Evolutionary conservation across 2,113 vertebrate species (phyloP), one percentile per base, ranked within the genome.

Genomic region (Psilopsiagon aymara): DNA sequence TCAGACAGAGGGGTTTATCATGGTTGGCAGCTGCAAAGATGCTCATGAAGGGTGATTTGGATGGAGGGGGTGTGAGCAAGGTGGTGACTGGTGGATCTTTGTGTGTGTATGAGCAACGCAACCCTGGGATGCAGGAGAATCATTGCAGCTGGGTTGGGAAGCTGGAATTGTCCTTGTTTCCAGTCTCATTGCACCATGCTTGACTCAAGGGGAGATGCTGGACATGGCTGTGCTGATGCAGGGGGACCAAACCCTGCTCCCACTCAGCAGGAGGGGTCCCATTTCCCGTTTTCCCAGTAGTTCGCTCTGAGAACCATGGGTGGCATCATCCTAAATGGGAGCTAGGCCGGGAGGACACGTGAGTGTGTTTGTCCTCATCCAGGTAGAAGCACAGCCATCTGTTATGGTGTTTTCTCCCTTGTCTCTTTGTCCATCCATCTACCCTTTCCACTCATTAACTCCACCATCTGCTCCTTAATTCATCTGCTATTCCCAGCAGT

Each of bases 361-460:
- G 70, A 44, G 62, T 43, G 27, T 4, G 17, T 79, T 44, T 0
- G 5, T 94, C 82, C 92, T 84, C 77, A 44, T 28, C 51, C 3
- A 13, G 29, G 43, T 13, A 14, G n/a, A 66, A 67, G 55, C 0
- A 2, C 85, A 51, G 1, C n/a, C 88, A 95, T 85, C 89, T 78
- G 4, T 73, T 64, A 41, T 1, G 4, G 3, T 24, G 2, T 67
- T 53, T 84, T 67, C 80, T 83, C 79, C 20, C 1, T 27, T 69
- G 74, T 74, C 67, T 95, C 53, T 87, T 70, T 85, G 96, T 96
- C 95, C 94, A 93, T 82, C 91, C 87, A 66, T 94, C 91, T n/a
- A 82, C 63, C 67, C 87, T 95, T 96, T 93, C 91, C 86, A 77
- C 29, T 93, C 90, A 95, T 95, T 96, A 94, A 94, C 82, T 97